Conservation (phyloP, 2,888 invertebrate species). For the Ophion costatus region DNA sequence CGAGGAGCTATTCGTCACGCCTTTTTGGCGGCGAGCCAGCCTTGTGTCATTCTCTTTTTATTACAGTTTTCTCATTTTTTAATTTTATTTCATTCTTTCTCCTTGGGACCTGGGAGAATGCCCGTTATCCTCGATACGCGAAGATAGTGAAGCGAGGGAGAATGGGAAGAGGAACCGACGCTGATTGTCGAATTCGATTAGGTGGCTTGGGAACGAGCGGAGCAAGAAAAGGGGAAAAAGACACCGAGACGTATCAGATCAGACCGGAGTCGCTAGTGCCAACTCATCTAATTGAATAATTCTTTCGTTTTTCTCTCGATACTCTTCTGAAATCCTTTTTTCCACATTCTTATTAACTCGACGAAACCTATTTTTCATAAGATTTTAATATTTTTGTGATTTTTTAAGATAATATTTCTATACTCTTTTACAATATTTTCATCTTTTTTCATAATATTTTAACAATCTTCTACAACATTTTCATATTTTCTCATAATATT, state of each 20-base stretch:
- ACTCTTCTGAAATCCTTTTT: not conserved
- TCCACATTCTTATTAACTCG: not conserved
- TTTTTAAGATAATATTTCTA: too few species aligned
- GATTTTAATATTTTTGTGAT: too few species aligned
- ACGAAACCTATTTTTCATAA: not conserved
- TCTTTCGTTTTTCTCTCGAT: not conserved
- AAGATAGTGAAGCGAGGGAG: not conserved
- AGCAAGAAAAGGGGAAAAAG: not conserved
- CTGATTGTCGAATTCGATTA: slow-evolving; percentile 28
- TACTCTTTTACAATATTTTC: too few species aligned
- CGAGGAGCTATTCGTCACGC: slow-evolving; percentile 34
- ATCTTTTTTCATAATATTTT: too few species aligned
- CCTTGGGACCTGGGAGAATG: not conserved
- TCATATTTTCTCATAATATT: too few species aligned
- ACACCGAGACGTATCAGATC: not conserved
- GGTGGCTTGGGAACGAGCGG: not conserved
- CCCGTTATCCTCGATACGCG: slow-evolving; percentile 14
- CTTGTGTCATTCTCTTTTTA: slow-evolving; percentile 9
- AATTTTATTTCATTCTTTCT: not conserved
- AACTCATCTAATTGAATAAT: not conserved
- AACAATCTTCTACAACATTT: too few species aligned
- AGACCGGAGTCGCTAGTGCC: not conserved
- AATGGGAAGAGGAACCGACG: slow-evolving; percentile 13
- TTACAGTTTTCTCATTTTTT: slow-evolving; percentile 1
- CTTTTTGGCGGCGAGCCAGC: slow-evolving; percentile 51